These are phyloP conservation scores for Noturus placidus DNA, from an alignment of 2,113 vertebrate genomes.

Conservation along the genomic window DNA sequence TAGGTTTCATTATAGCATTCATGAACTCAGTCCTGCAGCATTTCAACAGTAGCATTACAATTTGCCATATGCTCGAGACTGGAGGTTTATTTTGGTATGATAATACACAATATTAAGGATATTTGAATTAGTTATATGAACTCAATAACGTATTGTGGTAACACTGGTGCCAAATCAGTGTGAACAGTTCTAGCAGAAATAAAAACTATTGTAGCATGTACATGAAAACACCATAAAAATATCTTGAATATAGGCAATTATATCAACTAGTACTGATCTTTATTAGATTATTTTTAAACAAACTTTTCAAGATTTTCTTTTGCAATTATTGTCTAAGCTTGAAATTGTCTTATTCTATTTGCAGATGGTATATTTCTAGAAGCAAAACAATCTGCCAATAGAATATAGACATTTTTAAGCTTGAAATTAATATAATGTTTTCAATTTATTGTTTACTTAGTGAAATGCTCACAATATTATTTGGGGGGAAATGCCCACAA, in stretches of 20 bases:
- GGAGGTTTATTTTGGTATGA: neutral
- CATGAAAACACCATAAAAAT: neutral
- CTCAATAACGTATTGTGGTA: neutral
- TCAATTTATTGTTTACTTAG: neutral
- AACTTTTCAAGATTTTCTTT: neutral
- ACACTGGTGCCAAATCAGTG: neutral
- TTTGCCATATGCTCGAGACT: neutral
- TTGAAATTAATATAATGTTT: neutral
- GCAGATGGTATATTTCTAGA: neutral
- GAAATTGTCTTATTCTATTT: neutral
- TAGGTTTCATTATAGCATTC: constrained; percentile 2
- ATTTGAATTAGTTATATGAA: neutral
- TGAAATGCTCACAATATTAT: neutral
- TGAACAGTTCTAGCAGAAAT: neutral
- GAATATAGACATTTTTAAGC: neutral
- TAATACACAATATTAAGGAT: neutral
- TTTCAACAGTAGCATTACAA: neutral
- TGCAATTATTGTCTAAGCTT: neutral
- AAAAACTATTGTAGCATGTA: neutral
- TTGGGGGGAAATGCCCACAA: neutral
- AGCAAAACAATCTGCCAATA: neutral
- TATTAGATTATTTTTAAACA: neutral
- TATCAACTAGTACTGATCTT: neutral
- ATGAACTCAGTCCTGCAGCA: neutral
- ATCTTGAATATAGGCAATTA: neutral